Evolutionary conservation across 2,888 invertebrate species (phyloP).

Genomic region (Pocota personata): DNA sequence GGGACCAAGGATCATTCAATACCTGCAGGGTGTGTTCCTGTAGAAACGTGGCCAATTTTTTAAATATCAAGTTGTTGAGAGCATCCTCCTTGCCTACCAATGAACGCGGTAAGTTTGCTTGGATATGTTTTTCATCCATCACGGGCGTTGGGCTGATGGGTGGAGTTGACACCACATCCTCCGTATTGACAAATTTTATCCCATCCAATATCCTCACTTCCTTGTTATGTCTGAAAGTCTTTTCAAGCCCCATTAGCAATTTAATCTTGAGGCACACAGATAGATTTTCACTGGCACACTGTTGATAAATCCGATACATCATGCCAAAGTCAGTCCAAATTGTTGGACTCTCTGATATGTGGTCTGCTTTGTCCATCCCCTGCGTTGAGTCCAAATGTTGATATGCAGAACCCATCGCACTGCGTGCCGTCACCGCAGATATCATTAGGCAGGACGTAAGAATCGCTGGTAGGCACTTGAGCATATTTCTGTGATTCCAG

Average conservation of each 20-base stretch:
- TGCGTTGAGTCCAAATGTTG: constrained; percentile 46
- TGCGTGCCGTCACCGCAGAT: constrained; percentile 60
- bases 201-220: constrained; percentile 89
- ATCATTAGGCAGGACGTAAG: constrained; percentile 33
- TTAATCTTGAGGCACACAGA: constrained; percentile 91
- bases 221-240: constrained; percentile 86
- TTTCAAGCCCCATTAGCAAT: constrained; percentile 89
- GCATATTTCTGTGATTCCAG: constrained; percentile 32
- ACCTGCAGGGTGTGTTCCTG: constrained; percentile 91
- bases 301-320: constrained; percentile 91
- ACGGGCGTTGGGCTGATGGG: constrained; percentile 62
- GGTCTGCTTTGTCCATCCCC: constrained; percentile 20
- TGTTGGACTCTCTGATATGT: constrained; percentile 68
- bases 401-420: constrained; percentile 28
- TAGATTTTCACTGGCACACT: constrained; percentile 88
- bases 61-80: constrained; percentile 89
- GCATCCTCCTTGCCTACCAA: constrained; percentile 89
- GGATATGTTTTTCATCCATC: constrained; percentile 85
- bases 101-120: constrained; percentile 89
- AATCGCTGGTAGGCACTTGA: constrained; percentile 33
- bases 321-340: constrained; percentile 86
- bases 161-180: constrained; percentile 74
- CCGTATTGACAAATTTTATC: constrained; percentile 89
- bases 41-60: constrained; percentile 89
- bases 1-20: constrained; percentile 71